Evolutionary conservation across 37 sponge, comb jelly and placozoan species (phyloP).

Genomic region (Axinella damicornis): DNA sequence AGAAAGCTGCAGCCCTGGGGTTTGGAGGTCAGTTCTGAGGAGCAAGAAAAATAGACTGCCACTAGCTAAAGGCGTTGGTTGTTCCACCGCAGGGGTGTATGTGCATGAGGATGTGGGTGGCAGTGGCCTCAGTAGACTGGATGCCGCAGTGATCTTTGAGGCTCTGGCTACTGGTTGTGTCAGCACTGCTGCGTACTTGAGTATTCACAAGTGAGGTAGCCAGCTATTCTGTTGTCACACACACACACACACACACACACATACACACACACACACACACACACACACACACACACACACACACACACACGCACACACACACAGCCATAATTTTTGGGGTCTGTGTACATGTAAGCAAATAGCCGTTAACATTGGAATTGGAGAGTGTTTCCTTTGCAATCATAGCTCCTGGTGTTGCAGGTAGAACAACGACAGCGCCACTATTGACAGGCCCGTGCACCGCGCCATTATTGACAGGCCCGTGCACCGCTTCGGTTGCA

Average conservation of each 20-base stretch:
- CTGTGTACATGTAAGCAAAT: too few relatives aligned
- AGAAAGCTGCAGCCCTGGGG: conserved; percentile 90
- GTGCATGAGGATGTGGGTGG: conserved; percentile 83
- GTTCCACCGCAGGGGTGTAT: conserved; percentile 63
- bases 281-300: conserved; percentile 29
- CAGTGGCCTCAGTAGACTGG: conserved; percentile 83
- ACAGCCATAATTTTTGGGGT: too few relatives aligned
- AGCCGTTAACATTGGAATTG: too few relatives aligned
- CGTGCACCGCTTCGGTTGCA: too few relatives aligned
- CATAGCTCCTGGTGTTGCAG: too few relatives aligned
- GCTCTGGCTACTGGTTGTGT: conserved; percentile 96
- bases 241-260: conserved; percentile 24
- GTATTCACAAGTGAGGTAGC: conserved; percentile 88
- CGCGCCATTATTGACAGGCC: too few relatives aligned
- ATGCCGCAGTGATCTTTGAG: conserved; percentile 93
- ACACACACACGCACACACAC: conserved; percentile 32
- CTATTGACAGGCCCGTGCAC: too few relatives aligned
- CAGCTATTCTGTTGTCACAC: not conserved
- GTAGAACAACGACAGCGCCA: too few relatives aligned
- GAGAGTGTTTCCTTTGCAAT: too few relatives aligned
- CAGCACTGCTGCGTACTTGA: conserved; percentile 96
- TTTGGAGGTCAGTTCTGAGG: conserved; percentile 80
- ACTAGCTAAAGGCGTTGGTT: not conserved
- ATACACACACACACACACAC: conserved; percentile 24
- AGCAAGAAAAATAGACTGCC: not conserved